Base-by-base conservation (phyloP, 2,797 vertebrate genomes). In the Aselliscus stoliczkanus region DNA sequence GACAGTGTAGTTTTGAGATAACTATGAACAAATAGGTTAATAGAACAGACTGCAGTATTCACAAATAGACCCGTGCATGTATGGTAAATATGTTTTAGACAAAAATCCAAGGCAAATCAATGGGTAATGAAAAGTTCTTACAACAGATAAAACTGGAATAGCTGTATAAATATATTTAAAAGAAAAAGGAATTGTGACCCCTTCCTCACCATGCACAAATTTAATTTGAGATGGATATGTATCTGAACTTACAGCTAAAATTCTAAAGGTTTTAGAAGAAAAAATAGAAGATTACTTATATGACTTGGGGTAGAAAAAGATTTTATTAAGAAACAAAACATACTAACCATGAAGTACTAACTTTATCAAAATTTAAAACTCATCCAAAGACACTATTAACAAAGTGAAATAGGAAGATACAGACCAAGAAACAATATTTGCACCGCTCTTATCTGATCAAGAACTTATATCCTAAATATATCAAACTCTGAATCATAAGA, bases 281-380 rank as follows among this genome's bases (percentile, higher is more conserved):
- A 60, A 90, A 92, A 39, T 21, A 56, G 37, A 47, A 62, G 39
- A 94, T 20, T 42, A 44, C 34, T 86, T 93, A 31, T 70, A 54
- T 84, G 64, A 87, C 25, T 67, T 87, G 39, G 27, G 15, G 14
- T 56, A 92, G 79, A 39, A 79, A 89, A 86, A 20, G 0, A 29
- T 20, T 75, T 87, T 8, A 50, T 50, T 87, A 87, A 23, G 7
- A 20, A n/a, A 92, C 23, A 82, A 52, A 70, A 88, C 25, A n/a
- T 72, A 44, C 3, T 81, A 42, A 72, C 58, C 20, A 12, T 44
- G 23, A 92, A 93, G 47, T 37, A 85, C 17, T 84, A 93, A 65
- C 42, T 73, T 65, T 3, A 79, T 92, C 34, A 83, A 83, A 92
- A 95, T 83, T 47, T 70, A 95, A 94, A 96, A 65, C 50, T 92